Percentiles rank a stretch among this genome's conserved stretches.
phyloP scores from a whole-genome alignment of 2,113 vertebrate genomes.

The Rhinichthys klamathensis region DNA sequence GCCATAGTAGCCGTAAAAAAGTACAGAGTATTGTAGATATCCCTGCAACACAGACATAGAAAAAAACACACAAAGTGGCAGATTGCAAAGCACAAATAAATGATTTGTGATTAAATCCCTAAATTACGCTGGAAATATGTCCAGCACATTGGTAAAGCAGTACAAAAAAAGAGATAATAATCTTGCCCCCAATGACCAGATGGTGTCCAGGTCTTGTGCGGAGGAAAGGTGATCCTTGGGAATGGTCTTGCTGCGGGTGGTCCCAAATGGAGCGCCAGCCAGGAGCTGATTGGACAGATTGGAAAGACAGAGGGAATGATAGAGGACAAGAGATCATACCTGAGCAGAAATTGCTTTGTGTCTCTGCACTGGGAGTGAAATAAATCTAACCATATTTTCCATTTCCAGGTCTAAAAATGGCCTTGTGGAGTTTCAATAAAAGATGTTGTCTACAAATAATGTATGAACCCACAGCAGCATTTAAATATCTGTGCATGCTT shows the following conservation, averaged over 20 bases:
- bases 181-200: conserved; percentile 98
- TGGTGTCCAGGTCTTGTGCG: conserved; percentile 96
- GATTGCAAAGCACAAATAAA: neutral
- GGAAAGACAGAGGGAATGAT: conserved; percentile 17
- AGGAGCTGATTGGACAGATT: conserved; percentile 79
- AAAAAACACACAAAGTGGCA: neutral
- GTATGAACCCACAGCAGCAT: neutral
- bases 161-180: conserved; percentile 47
- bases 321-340: conserved; percentile 46
- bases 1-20: conserved; percentile 98
- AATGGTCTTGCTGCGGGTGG: conserved; percentile 90
- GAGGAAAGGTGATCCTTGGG: conserved; percentile 83
- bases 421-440: neutral
- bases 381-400: conserved; percentile 63
- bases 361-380: conserved; percentile 53
- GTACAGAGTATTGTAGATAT: conserved; percentile 95
- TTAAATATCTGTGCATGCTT: neutral
- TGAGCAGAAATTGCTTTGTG: conserved; percentile 63
- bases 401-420: conserved; percentile 5
- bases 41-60: conserved; percentile 77
- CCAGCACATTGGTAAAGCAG: conserved; percentile 47
- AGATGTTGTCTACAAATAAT: neutral
- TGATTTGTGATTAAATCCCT: neutral
- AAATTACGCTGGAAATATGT: conserved; percentile 41
- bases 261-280: conserved; percentile 90